A percentile compares a stretch with the other conserved stretches of the same genome.
Evolutionary conservation across 1,140 invertebrate genomes (phyloP).

Genomic region (Drosophila varians): DNA sequence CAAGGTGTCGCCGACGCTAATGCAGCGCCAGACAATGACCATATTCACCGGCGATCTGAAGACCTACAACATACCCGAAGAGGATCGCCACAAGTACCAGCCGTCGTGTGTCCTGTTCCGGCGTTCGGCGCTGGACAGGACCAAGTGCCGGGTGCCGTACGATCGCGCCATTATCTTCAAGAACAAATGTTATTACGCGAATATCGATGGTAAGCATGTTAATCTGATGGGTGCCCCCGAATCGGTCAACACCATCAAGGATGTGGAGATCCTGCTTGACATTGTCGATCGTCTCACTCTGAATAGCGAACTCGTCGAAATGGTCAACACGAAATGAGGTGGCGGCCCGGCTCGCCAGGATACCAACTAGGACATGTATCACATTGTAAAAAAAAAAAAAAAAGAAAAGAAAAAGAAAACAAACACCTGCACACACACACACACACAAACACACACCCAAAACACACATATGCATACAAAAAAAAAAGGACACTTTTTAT

Average conservation of each 20-base stretch:
- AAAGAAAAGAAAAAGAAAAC: no score
- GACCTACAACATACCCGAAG: slow-evolving; percentile 67
- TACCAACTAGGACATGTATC: slow-evolving; percentile 10
- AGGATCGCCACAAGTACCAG: slow-evolving; percentile 78
- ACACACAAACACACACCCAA: slow-evolving; percentile 2
- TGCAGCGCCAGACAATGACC: slow-evolving; percentile 58
- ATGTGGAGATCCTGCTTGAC: slow-evolving; percentile 78
- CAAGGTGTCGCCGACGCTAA: slow-evolving; percentile 57
- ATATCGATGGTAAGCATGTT: slow-evolving; percentile 82
- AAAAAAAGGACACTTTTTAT: slow-evolving; percentile 20
- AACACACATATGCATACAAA: neutral
- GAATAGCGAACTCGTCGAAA: slow-evolving; percentile 67
- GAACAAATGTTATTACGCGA: slow-evolving; percentile 78
- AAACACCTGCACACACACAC: slow-evolving; percentile 5
- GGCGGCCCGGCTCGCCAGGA: neutral
- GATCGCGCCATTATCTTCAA: slow-evolving; percentile 83
- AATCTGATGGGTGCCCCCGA: slow-evolving; percentile 75
- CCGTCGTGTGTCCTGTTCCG: slow-evolving; percentile 81
- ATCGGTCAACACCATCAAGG: slow-evolving; percentile 47
- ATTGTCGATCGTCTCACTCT: slow-evolving; percentile 70
- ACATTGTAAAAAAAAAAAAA: slow-evolving; percentile 37
- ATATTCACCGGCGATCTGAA: slow-evolving; percentile 78
- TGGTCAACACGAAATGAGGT: slow-evolving; percentile 57
- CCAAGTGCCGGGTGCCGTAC: slow-evolving; percentile 68
- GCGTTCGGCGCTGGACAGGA: slow-evolving; percentile 48